phyloP scores from a whole-genome alignment of 35 echinoderm and acorn worm species.

The Lytechinus variegatus region DNA sequence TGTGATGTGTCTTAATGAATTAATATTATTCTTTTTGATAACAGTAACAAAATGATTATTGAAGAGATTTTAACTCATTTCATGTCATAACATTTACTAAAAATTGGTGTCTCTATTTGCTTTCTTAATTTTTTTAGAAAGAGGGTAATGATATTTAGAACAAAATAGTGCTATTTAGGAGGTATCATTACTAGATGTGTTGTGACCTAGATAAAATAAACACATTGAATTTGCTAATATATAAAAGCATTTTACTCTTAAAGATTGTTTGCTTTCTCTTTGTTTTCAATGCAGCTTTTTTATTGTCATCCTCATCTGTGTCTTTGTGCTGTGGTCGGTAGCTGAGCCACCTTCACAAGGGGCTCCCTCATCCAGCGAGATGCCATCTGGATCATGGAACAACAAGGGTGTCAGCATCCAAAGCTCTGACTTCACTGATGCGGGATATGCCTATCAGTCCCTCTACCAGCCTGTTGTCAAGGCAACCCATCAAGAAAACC shows the following conservation, averaged over 20 bases:
- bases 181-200: background rate
- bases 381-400: conserved; percentile 46
- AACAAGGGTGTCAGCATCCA: conserved; percentile 53
- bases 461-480: conserved; percentile 52
- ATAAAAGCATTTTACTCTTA: too few species aligned
- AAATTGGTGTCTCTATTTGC: too few species aligned
- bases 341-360: conserved; percentile 30
- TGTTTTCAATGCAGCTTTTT: conserved; percentile 33
- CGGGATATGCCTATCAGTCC: conserved; percentile 37
- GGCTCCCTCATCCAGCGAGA: conserved; percentile 31
- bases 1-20: too few species aligned
- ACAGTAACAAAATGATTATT: too few species aligned
- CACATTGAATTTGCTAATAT: background rate
- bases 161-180: background rate
- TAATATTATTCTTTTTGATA: too few species aligned
- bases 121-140: too few species aligned
- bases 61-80: too few species aligned
- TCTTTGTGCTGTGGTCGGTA: conserved; percentile 44
- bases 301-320: conserved; percentile 54
- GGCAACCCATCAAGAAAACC: conserved; percentile 9
- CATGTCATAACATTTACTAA: too few species aligned
- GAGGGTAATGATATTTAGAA: background rate
- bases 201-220: background rate
- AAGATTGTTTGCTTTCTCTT: background rate
- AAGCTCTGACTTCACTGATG: conserved; percentile 41